phyloP scores from a whole-genome alignment of 2,888 invertebrate species.

The Synergus umbraculus region DNA sequence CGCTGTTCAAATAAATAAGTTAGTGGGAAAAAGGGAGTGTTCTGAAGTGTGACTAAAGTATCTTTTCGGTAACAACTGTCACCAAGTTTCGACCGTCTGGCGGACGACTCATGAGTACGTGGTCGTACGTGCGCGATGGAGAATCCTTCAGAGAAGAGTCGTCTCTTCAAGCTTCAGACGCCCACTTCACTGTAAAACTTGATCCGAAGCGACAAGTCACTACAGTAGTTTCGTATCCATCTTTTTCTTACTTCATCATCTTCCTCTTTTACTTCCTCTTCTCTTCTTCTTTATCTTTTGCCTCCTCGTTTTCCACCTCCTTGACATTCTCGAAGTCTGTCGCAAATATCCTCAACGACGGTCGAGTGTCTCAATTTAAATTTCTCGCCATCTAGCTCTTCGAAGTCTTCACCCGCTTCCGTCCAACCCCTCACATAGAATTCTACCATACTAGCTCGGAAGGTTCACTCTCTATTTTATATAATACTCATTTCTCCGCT shows the following conservation, averaged over 20 bases:
- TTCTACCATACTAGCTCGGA: neutral
- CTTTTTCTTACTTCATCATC: constrained; percentile 32
- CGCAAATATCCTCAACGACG: constrained; percentile 32
- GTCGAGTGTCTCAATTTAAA: constrained; percentile 36
- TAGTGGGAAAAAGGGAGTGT: constrained; percentile 8
- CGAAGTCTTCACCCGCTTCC: neutral
- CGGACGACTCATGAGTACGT: constrained; percentile 17
- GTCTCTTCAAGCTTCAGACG: constrained; percentile 15
- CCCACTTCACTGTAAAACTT: constrained; percentile 34
- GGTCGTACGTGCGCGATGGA: constrained; percentile 3
- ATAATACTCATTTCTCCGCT: constrained; percentile 3
- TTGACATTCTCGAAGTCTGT: constrained; percentile 21
- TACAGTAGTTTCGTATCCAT: neutral
- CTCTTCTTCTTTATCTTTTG: constrained; percentile 18
- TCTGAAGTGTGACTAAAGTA: constrained; percentile 19
- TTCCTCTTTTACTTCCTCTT: neutral
- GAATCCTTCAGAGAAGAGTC: constrained; percentile 12
- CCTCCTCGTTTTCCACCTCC: constrained; percentile 30
- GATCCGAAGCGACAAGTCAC: constrained; percentile 26
- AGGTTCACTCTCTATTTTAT: neutral
- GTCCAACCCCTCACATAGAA: neutral
- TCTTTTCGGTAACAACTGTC: constrained; percentile 29
- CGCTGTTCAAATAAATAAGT: neutral
- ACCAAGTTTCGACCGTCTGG: constrained; percentile 14
- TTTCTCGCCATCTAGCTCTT: constrained; percentile 26